Evolutionary conservation across 2,797 vertebrate genomes (phyloP), one percentile per base, ranked within the genome.

Genomic region (Phyllotis vaccarum): DNA sequence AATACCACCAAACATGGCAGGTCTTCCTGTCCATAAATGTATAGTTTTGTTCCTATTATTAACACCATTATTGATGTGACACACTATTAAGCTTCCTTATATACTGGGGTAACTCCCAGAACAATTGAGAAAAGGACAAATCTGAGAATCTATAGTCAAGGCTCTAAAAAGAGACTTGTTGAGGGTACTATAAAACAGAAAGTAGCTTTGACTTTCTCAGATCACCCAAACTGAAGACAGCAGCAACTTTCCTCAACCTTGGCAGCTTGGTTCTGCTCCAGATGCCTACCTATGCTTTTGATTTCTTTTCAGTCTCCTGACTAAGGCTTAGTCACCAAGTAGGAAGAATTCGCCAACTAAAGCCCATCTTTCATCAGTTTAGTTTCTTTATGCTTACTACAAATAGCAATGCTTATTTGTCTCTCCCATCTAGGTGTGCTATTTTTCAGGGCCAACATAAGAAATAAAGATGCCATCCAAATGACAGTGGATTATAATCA

Each of bases 331-430:
- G 60, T 19, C 34, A 37, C 52, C 37, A 60, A 12, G 8, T 37
- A 43, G 80, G 16, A 92, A 80, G 40, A 12, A 10, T 46, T 74
- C 49, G 78, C 34, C 70, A 62, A 34, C 1, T 60, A 29, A 89
- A 91, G 90, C 34, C 54, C 60, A 62, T 40, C 43, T 93, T 95
- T 54, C 49, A 78, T n/a, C 46, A 70, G 34, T 74, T 94, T 60
- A 78, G 19, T 56, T 91, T 83, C 10, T 70, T 27, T 11, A 40
- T 31, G 43, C 49, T 62, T 75, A 66, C 9, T 46, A 95, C 52
- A 89, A 88, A 74, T 1, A 91, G 34, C 34, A 90, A 49, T 58
- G 60, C 7, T 70, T 75, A n/a, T 88, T 78, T 66, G 11, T 14
- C 54, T 64, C 31, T 70, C 43, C 76, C 58, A 92, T 22, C 34